Conservation (phyloP, 2,888 invertebrate genomes). For the Salticus scenicus region DNA sequence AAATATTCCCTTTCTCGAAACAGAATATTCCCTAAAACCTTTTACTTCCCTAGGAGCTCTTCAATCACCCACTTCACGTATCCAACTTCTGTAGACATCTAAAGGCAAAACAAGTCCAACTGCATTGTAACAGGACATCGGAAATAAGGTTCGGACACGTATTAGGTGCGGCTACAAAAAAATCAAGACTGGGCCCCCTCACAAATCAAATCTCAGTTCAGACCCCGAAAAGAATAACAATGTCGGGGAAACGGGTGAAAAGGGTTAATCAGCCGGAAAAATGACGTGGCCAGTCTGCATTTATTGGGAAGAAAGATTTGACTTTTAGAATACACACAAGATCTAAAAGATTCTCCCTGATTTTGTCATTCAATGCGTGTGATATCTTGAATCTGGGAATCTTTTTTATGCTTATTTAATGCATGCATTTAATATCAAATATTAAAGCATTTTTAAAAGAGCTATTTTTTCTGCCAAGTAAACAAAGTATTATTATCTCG, state of each 20-base stretch:
- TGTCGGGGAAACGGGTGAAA: conserved; percentile 26
- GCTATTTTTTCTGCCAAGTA: too few species aligned
- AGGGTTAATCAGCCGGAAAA: conserved; percentile 61
- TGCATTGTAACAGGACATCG: neutral
- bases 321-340: neutral
- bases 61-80: neutral
- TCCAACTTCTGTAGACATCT: neutral
- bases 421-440: too few species aligned
- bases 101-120: neutral
- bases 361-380: too few species aligned
- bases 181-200: conserved; percentile 15
- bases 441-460: too few species aligned
- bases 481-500: too few species aligned
- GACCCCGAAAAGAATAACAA: conserved; percentile 42
- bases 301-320: neutral
- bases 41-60: neutral
- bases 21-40: neutral
- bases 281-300: conserved; percentile 33
- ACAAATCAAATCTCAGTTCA: conserved; percentile 55
- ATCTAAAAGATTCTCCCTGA: too few species aligned
- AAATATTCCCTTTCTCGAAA: neutral
- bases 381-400: too few species aligned
- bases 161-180: conserved; percentile 33
- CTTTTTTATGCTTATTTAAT: too few species aligned
- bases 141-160: conserved; percentile 58